Conservation (phyloP, 2,888 invertebrate species). For the Thelaira solivaga region DNA sequence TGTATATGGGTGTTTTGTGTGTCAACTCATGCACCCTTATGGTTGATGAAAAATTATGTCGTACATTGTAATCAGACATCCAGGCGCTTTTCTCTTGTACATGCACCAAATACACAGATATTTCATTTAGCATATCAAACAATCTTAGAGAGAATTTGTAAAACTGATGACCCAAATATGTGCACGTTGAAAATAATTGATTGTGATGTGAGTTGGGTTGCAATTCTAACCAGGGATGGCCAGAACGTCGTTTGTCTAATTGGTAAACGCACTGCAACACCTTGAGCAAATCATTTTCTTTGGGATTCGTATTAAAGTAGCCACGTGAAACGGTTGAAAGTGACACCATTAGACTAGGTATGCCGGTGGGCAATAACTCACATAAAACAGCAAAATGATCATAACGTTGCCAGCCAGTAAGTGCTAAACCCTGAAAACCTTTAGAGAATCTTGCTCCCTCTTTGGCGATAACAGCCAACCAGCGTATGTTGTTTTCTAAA, state of each 20-base stretch:
- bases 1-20: slow-evolving; percentile 79
- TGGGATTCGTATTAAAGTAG: slow-evolving; percentile 79
- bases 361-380: slow-evolving; percentile 82
- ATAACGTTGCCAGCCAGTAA: slow-evolving; percentile 79
- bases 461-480: slow-evolving; percentile 83
- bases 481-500: slow-evolving; percentile 84
- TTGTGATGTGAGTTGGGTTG: slow-evolving; percentile 80
- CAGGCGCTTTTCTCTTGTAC: slow-evolving; percentile 78
- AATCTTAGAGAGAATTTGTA: slow-evolving; percentile 77
- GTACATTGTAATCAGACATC: slow-evolving; percentile 84
- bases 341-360: slow-evolving; percentile 82
- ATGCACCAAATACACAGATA: slow-evolving; percentile 73
- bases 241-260: slow-evolving; percentile 74
- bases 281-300: slow-evolving; percentile 77
- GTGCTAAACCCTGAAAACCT: slow-evolving; percentile 74
- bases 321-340: slow-evolving; percentile 81
- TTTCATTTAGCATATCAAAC: slow-evolving; percentile 75
- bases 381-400: slow-evolving; percentile 85
- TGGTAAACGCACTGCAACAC: slow-evolving; percentile 80
- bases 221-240: slow-evolving; percentile 79
- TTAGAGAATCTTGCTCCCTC: slow-evolving; percentile 78
- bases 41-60: slow-evolving; percentile 84
- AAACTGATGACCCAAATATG: slow-evolving; percentile 82
- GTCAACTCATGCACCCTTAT: slow-evolving; percentile 82
- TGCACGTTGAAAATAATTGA: slow-evolving; percentile 82